Evolutionary conservation across 2,888 invertebrate species (phyloP).

Genomic region (Venusia cambrica): DNA sequence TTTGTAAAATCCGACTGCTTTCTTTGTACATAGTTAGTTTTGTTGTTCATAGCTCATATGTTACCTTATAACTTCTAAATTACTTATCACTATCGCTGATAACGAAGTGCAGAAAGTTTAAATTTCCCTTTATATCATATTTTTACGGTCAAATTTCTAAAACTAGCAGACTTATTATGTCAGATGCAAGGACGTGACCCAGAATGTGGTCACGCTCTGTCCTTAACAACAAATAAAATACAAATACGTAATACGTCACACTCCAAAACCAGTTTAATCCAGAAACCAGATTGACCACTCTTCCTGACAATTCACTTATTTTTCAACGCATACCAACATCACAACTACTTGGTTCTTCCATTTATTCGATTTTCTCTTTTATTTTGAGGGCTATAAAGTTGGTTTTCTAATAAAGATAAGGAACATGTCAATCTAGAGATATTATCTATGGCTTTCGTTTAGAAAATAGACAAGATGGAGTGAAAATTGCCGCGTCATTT

Average conservation of each 20-base stretch:
- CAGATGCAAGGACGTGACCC: too few relatives aligned
- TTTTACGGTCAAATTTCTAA: too few relatives aligned
- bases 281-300: conserved; percentile 18
- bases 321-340: conserved; percentile 5
- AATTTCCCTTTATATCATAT: too few relatives aligned
- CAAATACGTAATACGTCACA: conserved; percentile 6
- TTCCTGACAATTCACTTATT: conserved; percentile 22
- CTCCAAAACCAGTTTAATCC: conserved; percentile 7
- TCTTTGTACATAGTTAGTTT: too few relatives aligned
- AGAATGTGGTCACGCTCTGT: too few relatives aligned
- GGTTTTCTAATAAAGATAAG: conserved; percentile 2
- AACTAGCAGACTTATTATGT: too few relatives aligned
- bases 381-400: neutral
- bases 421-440: conserved; percentile 9
- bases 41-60: too few relatives aligned
- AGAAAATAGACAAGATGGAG: conserved; percentile 20
- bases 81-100: too few relatives aligned
- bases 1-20: too few relatives aligned
- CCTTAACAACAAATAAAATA: too few relatives aligned
- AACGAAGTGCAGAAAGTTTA: too few relatives aligned
- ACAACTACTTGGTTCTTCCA: neutral
- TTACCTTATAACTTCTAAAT: too few relatives aligned
- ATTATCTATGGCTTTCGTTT: conserved; percentile 28
- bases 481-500: conserved; percentile 24
- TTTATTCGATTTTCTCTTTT: neutral